These are phyloP conservation scores for Nesogale talazaci DNA, from an alignment of 2,113 vertebrate species.

Conservation along the genomic window DNA sequence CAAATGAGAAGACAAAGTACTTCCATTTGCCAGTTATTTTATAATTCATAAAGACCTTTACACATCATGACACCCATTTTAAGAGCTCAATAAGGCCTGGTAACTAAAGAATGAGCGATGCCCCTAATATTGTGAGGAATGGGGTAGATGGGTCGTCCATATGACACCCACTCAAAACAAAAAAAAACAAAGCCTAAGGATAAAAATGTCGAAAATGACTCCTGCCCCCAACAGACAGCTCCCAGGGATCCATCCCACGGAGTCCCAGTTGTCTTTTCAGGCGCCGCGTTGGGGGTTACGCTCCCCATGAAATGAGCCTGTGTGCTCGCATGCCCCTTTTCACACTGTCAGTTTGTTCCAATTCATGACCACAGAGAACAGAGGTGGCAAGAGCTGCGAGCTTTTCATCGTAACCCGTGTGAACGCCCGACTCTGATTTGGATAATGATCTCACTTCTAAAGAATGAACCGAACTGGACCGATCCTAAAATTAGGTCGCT, in stretches of 20 bases:
- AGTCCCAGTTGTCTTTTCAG: not conserved
- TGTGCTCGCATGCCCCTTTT: not conserved
- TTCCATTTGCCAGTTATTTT: not conserved
- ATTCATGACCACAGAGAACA: not conserved
- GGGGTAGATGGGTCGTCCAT: not conserved
- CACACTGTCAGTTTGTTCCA: not conserved
- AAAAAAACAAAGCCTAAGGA: not conserved
- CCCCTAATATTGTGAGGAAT: not conserved
- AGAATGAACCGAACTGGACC: not conserved
- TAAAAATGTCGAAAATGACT: not conserved
- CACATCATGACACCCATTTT: not conserved
- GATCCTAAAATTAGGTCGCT: not conserved
- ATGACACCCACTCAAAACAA: not conserved
- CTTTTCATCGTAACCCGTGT: not conserved
- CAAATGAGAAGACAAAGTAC: not conserved
- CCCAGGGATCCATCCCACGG: too few relatives aligned
- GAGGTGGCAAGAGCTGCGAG: not conserved
- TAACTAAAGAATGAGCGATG: not conserved
- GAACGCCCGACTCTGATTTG: not conserved
- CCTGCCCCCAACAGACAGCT: not conserved
- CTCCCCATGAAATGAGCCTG: not conserved
- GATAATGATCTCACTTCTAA: constrained; percentile 10
- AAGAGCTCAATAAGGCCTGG: not conserved
- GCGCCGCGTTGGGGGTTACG: too few relatives aligned
- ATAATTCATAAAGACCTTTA: not conserved